Conservation (phyloP, 2,113 vertebrate genomes). For the Tupaia chinensis region DNA sequence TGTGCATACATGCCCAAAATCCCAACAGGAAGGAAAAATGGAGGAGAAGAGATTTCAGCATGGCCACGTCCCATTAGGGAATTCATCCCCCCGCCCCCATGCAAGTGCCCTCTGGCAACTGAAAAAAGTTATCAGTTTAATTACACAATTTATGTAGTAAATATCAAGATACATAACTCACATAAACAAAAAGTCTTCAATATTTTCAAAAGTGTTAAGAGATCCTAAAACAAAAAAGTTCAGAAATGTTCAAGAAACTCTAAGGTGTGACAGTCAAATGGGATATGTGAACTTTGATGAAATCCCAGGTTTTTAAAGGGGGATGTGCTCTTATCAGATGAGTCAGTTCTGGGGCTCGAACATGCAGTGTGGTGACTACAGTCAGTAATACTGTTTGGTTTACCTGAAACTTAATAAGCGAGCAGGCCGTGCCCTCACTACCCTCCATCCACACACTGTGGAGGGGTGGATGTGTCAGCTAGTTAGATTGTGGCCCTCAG, state of each 20-base stretch:
- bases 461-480: background rate
- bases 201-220: background rate
- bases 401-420: background rate
- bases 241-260: background rate
- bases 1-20: too few relatives aligned
- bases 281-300: background rate
- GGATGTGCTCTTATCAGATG: background rate
- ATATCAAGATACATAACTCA: background rate
- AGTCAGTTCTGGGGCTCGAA: background rate
- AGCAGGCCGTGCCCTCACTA: background rate
- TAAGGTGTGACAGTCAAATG: background rate
- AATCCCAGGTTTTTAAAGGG: background rate
- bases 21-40: too few relatives aligned
- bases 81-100: too few relatives aligned
- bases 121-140: background rate
- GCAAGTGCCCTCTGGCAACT: too few relatives aligned
- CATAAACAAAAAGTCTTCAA: background rate
- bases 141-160: background rate
- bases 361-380: background rate
- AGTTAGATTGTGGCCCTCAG: background rate
- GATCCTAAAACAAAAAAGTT: background rate
- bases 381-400: background rate
- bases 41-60: too few relatives aligned
- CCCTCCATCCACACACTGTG: background rate
- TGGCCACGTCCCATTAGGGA: too few relatives aligned